phyloP scores from a whole-genome alignment of 2,797 vertebrate species.

The Enteromius treurensis region DNA sequence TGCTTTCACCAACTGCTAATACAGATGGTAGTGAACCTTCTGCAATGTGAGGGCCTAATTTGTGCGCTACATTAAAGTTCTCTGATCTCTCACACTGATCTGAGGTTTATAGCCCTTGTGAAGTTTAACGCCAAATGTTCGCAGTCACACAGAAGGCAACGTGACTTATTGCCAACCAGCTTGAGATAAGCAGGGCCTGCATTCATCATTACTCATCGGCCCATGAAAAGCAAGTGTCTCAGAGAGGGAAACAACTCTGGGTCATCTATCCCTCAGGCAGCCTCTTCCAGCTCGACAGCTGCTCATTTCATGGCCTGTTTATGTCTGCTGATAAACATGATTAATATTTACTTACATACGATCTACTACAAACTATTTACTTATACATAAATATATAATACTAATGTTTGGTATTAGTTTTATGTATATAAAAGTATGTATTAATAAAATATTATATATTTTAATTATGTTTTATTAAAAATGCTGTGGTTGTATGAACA shows the following conservation, averaged over 20 bases:
- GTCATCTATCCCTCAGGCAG: conserved; percentile 66
- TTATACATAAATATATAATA: background rate
- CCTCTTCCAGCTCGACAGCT: conserved; percentile 71
- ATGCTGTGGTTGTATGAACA: background rate
- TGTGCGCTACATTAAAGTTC: conserved; percentile 6
- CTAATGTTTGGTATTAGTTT: background rate
- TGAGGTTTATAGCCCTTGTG: conserved; percentile 47
- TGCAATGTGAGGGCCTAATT: background rate
- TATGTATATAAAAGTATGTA: background rate
- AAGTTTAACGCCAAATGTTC: conserved; percentile 19
- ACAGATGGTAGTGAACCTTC: background rate
- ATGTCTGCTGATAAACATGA: conserved; percentile 52
- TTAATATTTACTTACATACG: background rate
- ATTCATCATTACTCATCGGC: conserved; percentile 66
- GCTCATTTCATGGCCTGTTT: conserved; percentile 62
- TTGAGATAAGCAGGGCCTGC: conserved; percentile 55
- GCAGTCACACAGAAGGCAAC: conserved; percentile 48
- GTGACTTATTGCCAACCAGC: conserved; percentile 56
- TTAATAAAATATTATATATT: background rate
- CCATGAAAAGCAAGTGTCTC: conserved; percentile 61
- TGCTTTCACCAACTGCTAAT: background rate
- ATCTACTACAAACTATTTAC: background rate
- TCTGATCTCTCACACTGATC: conserved; percentile 21
- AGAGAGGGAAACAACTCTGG: conserved; percentile 69
- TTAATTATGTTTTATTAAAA: background rate